Evolutionary conservation across 2,113 vertebrate species (phyloP).

Genomic region (Tachycineta bicolor): DNA sequence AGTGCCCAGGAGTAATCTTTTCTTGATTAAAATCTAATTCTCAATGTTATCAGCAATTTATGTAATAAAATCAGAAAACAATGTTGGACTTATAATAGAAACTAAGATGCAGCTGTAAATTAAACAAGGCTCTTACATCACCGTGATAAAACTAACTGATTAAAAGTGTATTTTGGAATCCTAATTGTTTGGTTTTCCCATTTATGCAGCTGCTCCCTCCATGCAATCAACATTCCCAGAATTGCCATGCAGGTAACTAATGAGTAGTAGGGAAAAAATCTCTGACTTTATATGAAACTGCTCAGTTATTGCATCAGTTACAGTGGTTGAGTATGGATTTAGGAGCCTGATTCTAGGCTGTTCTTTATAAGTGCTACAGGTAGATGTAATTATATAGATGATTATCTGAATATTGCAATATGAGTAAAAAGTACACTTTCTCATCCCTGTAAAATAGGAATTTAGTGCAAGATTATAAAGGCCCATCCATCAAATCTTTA

Average conservation of each 20-base stretch:
- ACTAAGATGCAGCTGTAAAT: neutral
- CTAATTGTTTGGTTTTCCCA: neutral
- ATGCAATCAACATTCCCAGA: neutral
- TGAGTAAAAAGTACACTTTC: neutral
- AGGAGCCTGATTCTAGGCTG: neutral
- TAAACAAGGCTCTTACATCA: neutral
- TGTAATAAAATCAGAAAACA: neutral
- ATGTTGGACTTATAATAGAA: neutral
- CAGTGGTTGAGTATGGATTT: neutral
- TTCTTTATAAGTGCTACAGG: neutral
- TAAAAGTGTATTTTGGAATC: neutral
- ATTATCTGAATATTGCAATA: neutral
- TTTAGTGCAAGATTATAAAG: neutral
- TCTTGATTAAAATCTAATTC: conserved; percentile 29
- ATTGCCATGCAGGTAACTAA: neutral
- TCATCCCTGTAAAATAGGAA: neutral
- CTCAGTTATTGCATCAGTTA: neutral
- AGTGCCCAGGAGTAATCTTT: neutral
- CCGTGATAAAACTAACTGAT: neutral
- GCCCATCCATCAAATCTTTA: neutral
- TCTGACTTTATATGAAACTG: neutral
- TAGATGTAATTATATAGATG: neutral
- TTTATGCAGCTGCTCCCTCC: neutral
- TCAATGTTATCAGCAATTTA: neutral
- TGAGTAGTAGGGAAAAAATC: neutral